Percentiles rank a stretch among this genome's conserved stretches.
Conservation (phyloP, 2,888 invertebrate species). For the Lamproptera curius region DNA sequence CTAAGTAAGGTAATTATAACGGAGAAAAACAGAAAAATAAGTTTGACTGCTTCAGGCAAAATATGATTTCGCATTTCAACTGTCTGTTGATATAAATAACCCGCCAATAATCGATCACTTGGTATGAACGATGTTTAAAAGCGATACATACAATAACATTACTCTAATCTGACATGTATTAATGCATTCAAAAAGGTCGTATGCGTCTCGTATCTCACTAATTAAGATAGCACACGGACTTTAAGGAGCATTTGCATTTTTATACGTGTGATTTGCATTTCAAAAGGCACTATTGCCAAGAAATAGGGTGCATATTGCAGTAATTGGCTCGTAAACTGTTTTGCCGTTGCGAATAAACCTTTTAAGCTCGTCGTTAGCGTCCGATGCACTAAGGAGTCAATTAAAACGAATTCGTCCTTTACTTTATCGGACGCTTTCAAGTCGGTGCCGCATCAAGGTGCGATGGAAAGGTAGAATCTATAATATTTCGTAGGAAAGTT, state of each 20-base stretch:
- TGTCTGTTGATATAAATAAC: no score
- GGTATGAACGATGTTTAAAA: no score
- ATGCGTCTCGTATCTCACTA: conserved; percentile 36
- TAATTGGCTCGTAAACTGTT: conserved; percentile 23
- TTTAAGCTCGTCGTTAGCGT: conserved; percentile 40
- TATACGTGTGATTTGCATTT: conserved; percentile 23
- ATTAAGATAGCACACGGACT: conserved; percentile 44
- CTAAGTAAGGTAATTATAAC: no score
- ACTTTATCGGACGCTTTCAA: conserved; percentile 40
- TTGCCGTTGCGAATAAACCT: conserved; percentile 38
- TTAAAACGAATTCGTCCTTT: conserved; percentile 39
- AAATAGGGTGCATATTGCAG: conserved; percentile 29
- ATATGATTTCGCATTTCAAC: no score
- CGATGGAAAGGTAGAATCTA: neutral
- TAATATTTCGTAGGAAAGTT: no score
- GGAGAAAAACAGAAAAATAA: no score
- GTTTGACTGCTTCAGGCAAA: no score
- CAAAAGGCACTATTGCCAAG: conserved; percentile 24
- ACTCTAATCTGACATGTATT: no score
- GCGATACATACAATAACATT: no score
- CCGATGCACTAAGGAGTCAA: conserved; percentile 42
- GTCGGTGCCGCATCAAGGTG: conserved; percentile 27
- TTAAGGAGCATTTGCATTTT: conserved; percentile 41
- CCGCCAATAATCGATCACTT: no score
- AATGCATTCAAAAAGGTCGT: conserved; percentile 22